Conservation (phyloP, 2,113 vertebrate species). For the Redunca redunca region DNA sequence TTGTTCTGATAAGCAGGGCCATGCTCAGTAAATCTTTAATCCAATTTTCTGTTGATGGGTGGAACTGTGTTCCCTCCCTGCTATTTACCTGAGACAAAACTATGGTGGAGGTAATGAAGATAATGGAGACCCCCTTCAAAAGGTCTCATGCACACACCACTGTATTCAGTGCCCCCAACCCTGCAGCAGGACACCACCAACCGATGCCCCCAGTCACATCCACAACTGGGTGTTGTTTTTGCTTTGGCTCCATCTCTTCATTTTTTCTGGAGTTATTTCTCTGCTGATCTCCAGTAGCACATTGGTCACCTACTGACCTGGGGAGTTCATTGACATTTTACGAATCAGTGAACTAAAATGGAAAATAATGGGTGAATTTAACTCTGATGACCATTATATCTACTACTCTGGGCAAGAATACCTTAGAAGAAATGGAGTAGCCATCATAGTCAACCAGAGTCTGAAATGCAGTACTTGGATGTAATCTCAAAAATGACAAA, state of each 20-base stretch:
- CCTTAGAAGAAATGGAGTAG: neutral
- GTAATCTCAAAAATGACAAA: neutral
- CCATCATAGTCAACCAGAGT: neutral
- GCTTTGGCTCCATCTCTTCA: neutral
- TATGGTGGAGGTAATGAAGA: neutral
- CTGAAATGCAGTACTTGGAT: neutral
- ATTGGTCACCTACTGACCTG: neutral
- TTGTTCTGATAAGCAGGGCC: neutral
- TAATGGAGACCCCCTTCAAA: neutral
- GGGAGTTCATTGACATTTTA: neutral
- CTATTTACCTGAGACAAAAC: neutral
- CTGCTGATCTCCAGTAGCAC: neutral
- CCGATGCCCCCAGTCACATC: neutral
- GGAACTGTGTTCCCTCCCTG: neutral
- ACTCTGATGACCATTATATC: neutral
- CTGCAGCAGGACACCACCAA: neutral
- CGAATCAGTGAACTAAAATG: neutral
- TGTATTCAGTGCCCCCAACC: neutral
- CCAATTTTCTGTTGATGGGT: neutral
- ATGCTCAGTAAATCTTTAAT: neutral
- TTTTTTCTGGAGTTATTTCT: neutral
- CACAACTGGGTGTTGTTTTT: neutral
- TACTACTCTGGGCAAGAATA: neutral
- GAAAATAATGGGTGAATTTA: neutral
- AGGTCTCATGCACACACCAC: neutral